These are phyloP conservation scores for Sclerurus mexicanus DNA, from an alignment of 2,113 vertebrate species.

Conservation along the genomic window DNA sequence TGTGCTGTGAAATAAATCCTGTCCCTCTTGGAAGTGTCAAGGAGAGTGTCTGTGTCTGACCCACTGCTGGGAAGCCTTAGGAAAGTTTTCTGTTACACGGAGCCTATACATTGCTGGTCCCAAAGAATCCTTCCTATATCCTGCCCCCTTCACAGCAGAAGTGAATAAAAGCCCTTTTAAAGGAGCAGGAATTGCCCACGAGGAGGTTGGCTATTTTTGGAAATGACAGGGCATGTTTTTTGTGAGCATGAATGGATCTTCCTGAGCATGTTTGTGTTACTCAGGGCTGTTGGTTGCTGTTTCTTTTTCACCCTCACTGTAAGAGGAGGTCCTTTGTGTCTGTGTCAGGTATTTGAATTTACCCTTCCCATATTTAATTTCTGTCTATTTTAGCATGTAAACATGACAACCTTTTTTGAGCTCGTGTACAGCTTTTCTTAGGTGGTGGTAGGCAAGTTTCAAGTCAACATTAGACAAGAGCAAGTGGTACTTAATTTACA, in stretches of 20 bases:
- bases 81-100: conserved; percentile 37
- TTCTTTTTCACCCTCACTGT: not conserved
- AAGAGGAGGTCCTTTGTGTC: conserved; percentile 52
- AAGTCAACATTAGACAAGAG: not conserved
- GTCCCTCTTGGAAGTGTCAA: conserved; percentile 8
- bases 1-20: conserved; percentile 10
- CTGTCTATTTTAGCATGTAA: conserved; percentile 36
- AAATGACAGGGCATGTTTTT: conserved; percentile 39
- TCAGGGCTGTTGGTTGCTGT: not conserved
- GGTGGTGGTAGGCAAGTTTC: not conserved
- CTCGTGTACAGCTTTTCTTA: not conserved
- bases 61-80: not conserved
- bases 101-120: conserved; percentile 22
- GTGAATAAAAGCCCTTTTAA: conserved; percentile 59
- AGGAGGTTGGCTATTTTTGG: conserved; percentile 61
- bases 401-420: not conserved
- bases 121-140: conserved; percentile 43
- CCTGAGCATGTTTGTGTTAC: conserved; percentile 63
- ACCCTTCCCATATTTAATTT: not conserved
- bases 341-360: not conserved
- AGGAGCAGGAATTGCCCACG: conserved; percentile 34
- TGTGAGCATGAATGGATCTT: conserved; percentile 64
- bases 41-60: not conserved
- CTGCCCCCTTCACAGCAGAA: conserved; percentile 12
- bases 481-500: not conserved